A percentile compares a stretch with the other conserved stretches of the same genome.
Evolutionary conservation across 1,140 invertebrate genomes (phyloP).

Genomic region (Lerema accius): DNA sequence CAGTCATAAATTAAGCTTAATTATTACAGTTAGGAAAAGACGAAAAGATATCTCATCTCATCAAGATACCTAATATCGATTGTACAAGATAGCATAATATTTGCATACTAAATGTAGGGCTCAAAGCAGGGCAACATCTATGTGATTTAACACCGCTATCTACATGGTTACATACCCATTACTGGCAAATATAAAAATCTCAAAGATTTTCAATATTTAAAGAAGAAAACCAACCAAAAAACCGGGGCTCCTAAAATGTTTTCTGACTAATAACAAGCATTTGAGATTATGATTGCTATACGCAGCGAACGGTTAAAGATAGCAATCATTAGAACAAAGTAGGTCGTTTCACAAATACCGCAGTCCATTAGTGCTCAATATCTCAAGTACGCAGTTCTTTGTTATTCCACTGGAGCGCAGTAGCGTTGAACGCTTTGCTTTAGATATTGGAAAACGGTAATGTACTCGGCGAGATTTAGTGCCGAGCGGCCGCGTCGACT

Average conservation of each 20-base stretch:
- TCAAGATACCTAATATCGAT: too few relatives aligned
- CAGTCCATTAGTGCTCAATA: conserved; percentile 75
- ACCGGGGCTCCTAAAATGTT: not conserved
- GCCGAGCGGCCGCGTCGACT: conserved; percentile 41
- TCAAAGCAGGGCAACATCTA: too few relatives aligned
- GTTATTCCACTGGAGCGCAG: conserved; percentile 69
- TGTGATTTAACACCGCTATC: too few relatives aligned
- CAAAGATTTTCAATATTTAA: not conserved
- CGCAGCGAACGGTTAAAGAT: conserved; percentile 8
- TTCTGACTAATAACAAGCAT: not conserved
- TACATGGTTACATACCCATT: too few relatives aligned
- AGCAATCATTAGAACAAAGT: conserved; percentile 28
- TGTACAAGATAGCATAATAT: too few relatives aligned
- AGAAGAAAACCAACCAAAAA: not conserved
- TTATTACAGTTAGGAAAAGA: too few relatives aligned
- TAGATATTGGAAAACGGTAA: conserved; percentile 78
- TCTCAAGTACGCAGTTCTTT: conserved; percentile 74
- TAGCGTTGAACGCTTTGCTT: conserved; percentile 63
- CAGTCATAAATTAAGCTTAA: too few relatives aligned
- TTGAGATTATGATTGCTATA: conserved; percentile 10
- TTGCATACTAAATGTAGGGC: too few relatives aligned
- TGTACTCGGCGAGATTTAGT: conserved; percentile 72
- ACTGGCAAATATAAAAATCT: not conserved
- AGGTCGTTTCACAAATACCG: conserved; percentile 65
- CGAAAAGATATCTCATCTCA: too few relatives aligned